Conservation (phyloP, 2,888 invertebrate species). For the Stomorhina lunata region DNA sequence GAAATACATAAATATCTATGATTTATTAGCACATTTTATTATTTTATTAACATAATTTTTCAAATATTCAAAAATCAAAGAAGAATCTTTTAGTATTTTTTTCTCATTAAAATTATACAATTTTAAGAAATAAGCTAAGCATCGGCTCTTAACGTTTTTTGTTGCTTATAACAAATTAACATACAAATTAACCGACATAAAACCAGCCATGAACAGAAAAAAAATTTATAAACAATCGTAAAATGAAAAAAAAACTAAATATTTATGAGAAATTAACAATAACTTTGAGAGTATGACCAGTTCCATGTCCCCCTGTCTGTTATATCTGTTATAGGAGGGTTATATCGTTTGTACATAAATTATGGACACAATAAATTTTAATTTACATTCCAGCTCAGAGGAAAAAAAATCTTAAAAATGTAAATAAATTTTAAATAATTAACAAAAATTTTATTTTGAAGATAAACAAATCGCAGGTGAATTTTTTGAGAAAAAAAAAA, state of each 20-base stretch:
- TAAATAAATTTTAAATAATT: neutral
- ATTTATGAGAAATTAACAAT: constrained; percentile 33
- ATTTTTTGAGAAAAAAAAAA: neutral
- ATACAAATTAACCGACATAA: constrained; percentile 37
- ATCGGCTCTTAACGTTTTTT: constrained; percentile 21
- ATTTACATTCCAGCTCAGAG: constrained; percentile 8
- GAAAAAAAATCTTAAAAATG: too few relatives aligned
- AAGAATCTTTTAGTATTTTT: constrained; percentile 32
- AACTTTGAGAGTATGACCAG: neutral
- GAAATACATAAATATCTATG: constrained; percentile 9
- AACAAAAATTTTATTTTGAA: neutral
- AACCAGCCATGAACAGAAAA: constrained; percentile 12
- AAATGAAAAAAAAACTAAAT: neutral
- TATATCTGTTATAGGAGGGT: too few relatives aligned
- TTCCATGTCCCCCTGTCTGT: neutral
- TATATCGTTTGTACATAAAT: constrained; percentile 4
- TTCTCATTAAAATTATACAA: constrained; percentile 23
- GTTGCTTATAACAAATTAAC: constrained; percentile 32
- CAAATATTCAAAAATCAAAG: constrained; percentile 23
- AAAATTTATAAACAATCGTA: neutral
- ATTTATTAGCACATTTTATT: constrained; percentile 41
- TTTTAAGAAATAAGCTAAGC: neutral
- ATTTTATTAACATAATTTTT: constrained; percentile 22
- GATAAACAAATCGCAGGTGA: neutral
- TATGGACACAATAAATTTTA: neutral